Evolutionary conservation across 2,888 invertebrate genomes (phyloP), one percentile per base, ranked within the genome.

Genomic region (Punctoribates punctum): DNA sequence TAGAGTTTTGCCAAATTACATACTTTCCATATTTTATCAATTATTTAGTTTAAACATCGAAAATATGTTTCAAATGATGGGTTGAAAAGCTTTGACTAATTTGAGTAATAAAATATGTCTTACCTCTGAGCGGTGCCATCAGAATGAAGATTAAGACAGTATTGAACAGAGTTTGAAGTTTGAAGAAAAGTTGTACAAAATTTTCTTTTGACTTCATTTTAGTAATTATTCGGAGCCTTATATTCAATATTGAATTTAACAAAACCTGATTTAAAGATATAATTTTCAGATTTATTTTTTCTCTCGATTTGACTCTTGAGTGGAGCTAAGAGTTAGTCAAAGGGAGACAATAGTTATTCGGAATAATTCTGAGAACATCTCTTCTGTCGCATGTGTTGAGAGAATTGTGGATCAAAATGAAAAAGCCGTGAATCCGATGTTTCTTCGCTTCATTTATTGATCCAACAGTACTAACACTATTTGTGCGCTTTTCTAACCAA

Each of bases 401-500:
- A 62, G 62, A 62, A 29, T 2, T 57, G 62, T 62, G 62, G 29
- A 29, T 57, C 29, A 62, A 29, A 27, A 62, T 62, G 62, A 25
- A 62, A 62, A 62, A 29, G 27, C 29, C 62, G 27, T 62, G 62
- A 62, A 62, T 62, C 27, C 62, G 27, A 62, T 62, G 62, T 62
- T 34, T 62, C 27, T 62, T n/a, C 34, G 62, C 62, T 62, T 62
- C 62, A 62, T 29, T 62, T 62, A 62, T 62, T 62, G 62, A 62
- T 62, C 62, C 29, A 62, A 62, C 62, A 62, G 23, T 62, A 62
- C 62, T 57, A 62, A 62, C 62, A 34, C 62, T 62, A 62, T 62
- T 62, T 29, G 62, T 62, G 62, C 29, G 62, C 62, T 25, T 29
- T 62, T 34, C 27, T 29, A 62, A 62, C 62, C 62, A 62, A 62